Percentiles rank a stretch among this genome's conserved stretches.
Evolutionary conservation across 2,888 invertebrate species (phyloP).

Genomic region (Thereva nobilitata): DNA sequence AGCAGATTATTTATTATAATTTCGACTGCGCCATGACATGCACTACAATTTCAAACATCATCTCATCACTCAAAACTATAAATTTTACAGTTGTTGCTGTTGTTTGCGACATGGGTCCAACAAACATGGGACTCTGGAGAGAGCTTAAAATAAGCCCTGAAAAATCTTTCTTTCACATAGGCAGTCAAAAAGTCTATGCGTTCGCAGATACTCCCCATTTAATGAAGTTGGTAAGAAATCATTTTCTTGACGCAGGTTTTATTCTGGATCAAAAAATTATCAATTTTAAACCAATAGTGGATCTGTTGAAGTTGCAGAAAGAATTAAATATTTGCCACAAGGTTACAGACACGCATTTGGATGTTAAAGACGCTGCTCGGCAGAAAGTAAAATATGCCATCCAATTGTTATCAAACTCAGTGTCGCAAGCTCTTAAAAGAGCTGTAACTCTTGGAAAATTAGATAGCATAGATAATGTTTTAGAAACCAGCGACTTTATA

Average conservation of each 20-base stretch:
- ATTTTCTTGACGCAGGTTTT: constrained; percentile 6
- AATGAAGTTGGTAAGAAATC: background rate
- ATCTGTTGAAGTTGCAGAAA: background rate
- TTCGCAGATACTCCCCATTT: constrained; percentile 8
- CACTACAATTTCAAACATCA: background rate
- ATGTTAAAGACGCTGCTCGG: background rate
- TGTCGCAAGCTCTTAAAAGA: too few relatives aligned
- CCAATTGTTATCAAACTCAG: too few relatives aligned
- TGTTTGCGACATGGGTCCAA: background rate
- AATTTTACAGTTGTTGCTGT: background rate
- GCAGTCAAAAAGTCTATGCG: background rate
- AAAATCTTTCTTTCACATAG: background rate
- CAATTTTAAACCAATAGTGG: background rate
- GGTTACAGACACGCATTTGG: background rate
- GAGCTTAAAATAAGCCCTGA: background rate
- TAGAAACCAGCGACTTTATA: too few relatives aligned
- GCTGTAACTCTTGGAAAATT: too few relatives aligned
- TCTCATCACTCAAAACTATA: background rate
- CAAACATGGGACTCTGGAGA: background rate
- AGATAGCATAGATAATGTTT: too few relatives aligned
- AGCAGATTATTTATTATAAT: background rate
- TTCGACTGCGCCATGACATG: background rate
- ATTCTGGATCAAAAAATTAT: background rate
- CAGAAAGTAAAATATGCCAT: constrained; percentile 1
- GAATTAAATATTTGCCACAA: background rate